phyloP scores from a whole-genome alignment of 2,797 vertebrate genomes.

The Anguilla obscura region DNA sequence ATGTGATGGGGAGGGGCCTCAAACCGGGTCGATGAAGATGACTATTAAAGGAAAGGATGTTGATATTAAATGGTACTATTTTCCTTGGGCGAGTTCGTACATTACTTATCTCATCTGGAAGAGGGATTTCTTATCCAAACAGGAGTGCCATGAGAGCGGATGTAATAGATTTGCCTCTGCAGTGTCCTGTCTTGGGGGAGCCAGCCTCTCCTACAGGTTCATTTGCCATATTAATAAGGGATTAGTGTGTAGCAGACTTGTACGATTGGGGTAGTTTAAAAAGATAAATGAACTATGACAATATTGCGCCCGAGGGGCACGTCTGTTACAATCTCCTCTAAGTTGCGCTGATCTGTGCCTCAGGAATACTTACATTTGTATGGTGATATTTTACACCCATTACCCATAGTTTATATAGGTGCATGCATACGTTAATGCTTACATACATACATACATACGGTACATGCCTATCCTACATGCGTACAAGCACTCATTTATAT shows the following conservation, averaged over 20 bases:
- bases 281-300: constrained; percentile 88
- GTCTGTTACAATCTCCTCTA: constrained; percentile 77
- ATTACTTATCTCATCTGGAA: constrained; percentile 56
- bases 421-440: background rate
- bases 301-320: constrained; percentile 82
- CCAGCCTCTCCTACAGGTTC: constrained; percentile 78
- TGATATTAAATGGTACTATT: constrained; percentile 26
- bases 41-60: constrained; percentile 27
- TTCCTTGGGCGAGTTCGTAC: constrained; percentile 17
- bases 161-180: constrained; percentile 68
- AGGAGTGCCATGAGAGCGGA: constrained; percentile 63
- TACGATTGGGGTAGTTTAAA: constrained; percentile 76
- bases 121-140: constrained; percentile 74
- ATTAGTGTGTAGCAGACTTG: constrained; percentile 76
- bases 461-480: background rate
- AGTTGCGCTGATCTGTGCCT: constrained; percentile 72
- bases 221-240: constrained; percentile 81
- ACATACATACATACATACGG: background rate
- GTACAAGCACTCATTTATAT: background rate
- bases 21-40: constrained; percentile 18
- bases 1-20: background rate
- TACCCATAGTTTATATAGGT: background rate
- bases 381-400: background rate
- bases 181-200: constrained; percentile 73
- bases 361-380: constrained; percentile 39